Evolutionary conservation across 2,888 invertebrate species (phyloP), one percentile per base, ranked within the genome.

Genomic region (Meta bourneti): DNA sequence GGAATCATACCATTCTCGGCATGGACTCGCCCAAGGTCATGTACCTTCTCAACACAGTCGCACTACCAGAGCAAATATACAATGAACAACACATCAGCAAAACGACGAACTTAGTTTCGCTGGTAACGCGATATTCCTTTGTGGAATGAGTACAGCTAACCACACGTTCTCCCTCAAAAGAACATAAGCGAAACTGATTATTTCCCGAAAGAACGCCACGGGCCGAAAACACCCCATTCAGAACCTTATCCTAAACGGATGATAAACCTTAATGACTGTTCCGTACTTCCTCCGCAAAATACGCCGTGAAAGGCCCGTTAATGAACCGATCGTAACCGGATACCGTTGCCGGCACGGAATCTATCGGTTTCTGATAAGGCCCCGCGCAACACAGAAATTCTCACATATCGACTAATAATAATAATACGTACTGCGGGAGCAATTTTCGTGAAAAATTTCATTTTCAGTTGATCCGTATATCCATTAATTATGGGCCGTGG

Each of bases 341-440:
- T 87, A 84, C 51, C 52, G 75, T 34, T 34, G 1, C 49, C 49
- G 72, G 78, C 48, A 78, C 70, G 83, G 78, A 54, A 51, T 81
- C 54, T 89, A 89, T 89, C 79, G 89, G 79, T 78, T 89, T 89
- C 89, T 78, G 89, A 89, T 89, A 89, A 88, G 72, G 81, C 49
- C 34, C 75, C 81, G 61, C 8, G 78, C n/a, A 75, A 75, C 19
- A 75, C 20, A 6, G 51, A 48, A 48, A 48, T 77, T 77, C 49
- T 9, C 52, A 69, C 75, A 80, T 61, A 61, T 51, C 72, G 16
- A 6, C 13, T 54, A n/a, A 70, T 75, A 70, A 20, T 89, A 77
- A 82, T 52, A 82, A 83, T 70, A 77, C 48, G 2, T 6, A 89
- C 52, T 61, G 51, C 48, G 19, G 70, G 52, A 72, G 78, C 70